phyloP scores from a whole-genome alignment of 2,113 vertebrate genomes.

The Tenebrosternarchus preto region DNA sequence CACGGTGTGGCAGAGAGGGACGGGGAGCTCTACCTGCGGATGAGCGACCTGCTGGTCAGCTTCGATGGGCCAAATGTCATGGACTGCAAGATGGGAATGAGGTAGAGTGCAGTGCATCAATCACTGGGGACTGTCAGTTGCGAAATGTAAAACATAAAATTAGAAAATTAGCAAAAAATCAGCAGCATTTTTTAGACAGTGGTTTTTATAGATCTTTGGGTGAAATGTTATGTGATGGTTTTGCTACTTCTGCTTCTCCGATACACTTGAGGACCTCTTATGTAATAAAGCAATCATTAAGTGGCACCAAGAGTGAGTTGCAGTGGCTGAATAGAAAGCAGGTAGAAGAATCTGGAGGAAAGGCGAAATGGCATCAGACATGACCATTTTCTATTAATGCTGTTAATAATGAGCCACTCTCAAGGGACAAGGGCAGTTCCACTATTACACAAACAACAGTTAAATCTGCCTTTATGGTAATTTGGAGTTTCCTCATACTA shows the following conservation, averaged over 20 bases:
- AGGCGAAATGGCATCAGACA: slow-evolving; percentile 1
- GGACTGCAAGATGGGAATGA: slow-evolving; percentile 94
- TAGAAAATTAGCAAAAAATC: too few species aligned
- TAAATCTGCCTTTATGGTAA: background rate
- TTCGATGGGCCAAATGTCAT: slow-evolving; percentile 93
- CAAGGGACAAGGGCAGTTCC: background rate
- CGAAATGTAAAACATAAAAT: too few species aligned
- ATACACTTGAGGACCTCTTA: background rate
- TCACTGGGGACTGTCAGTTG: too few species aligned
- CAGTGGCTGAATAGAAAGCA: background rate
- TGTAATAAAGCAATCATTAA: background rate
- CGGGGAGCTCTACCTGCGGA: slow-evolving; percentile 88
- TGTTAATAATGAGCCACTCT: background rate
- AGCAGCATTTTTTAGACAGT: background rate
- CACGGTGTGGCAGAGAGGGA: slow-evolving; percentile 88
- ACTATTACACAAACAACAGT: background rate
- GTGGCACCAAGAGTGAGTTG: background rate
- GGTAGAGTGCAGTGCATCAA: slow-evolving; percentile 34
- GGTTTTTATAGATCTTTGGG: too few species aligned
- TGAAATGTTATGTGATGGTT: background rate
- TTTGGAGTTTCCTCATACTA: too few species aligned
- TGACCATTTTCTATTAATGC: background rate
- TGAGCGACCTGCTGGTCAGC: slow-evolving; percentile 87
- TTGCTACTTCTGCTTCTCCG: background rate
- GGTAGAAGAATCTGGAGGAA: background rate